These are phyloP conservation scores for Zoanthus solanderi DNA, from an alignment of 92 coral and sea anemone genomes.

Conservation along the genomic window DNA sequence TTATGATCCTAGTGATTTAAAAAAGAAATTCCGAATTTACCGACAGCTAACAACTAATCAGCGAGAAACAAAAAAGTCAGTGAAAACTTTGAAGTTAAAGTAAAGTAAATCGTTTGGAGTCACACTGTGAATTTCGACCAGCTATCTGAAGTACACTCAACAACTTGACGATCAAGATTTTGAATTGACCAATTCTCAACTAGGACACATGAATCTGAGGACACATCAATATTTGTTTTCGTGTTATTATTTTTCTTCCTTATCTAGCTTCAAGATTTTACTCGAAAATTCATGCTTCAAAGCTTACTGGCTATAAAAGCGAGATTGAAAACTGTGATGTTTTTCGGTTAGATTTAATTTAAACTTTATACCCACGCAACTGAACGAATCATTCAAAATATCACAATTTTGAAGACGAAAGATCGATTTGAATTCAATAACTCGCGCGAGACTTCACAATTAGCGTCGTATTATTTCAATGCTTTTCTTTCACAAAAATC, in stretches of 20 bases:
- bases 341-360: neutral
- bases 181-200: constrained; percentile 5
- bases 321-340: neutral
- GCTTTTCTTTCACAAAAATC: neutral
- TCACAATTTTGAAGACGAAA: neutral
- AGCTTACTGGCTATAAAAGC: neutral
- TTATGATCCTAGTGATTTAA: neutral
- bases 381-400: constrained; percentile 31
- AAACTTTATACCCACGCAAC: constrained; percentile 25
- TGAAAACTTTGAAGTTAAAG: neutral
- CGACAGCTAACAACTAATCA: neutral
- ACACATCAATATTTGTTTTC: neutral
- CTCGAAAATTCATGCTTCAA: neutral
- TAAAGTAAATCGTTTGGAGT: neutral
- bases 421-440: constrained; percentile 29
- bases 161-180: constrained; percentile 33
- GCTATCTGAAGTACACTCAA: constrained; percentile 13
- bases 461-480: neutral
- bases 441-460: neutral
- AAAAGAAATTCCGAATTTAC: neutral
- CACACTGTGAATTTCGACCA: constrained; percentile 23
- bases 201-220: constrained; percentile 3
- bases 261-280: neutral
- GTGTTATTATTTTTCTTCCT: neutral
- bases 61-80: constrained; percentile 15